A percentile compares a stretch with the other conserved stretches of the same genome.
These are phyloP conservation scores for Apis dorsata DNA, from an alignment of 1,140 invertebrate species.

Conservation along the genomic window DNA sequence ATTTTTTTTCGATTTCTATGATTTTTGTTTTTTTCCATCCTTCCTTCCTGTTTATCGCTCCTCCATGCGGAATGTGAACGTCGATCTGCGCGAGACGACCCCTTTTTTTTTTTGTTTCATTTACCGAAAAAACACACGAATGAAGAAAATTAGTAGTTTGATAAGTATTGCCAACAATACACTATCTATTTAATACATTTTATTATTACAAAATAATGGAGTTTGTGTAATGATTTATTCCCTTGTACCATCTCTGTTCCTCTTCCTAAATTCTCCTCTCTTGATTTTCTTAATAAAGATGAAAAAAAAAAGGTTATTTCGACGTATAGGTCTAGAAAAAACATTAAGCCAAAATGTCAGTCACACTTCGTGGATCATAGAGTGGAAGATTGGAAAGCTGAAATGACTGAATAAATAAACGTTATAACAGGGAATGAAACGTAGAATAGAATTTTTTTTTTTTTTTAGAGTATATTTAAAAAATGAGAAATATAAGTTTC, in stretches of 20 bases:
- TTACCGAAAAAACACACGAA: conserved; percentile 61
- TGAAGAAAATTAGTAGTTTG: conserved; percentile 71
- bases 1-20: conserved; percentile 9
- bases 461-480: too few species aligned
- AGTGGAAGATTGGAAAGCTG: too few species aligned
- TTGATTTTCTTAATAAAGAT: too few species aligned
- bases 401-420: too few species aligned
- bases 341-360: too few species aligned
- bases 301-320: too few species aligned
- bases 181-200: conserved; percentile 80
- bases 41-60: conserved; percentile 23
- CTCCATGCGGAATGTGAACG: background rate
- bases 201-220: conserved; percentile 76
- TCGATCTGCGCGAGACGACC: conserved; percentile 23
- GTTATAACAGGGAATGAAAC: too few species aligned
- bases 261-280: background rate
- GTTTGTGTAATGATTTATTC: conserved; percentile 45
- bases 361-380: too few species aligned
- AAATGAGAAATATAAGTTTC: too few species aligned
- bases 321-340: too few species aligned
- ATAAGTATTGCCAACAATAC: conserved; percentile 78
- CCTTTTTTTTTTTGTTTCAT: conserved; percentile 57
- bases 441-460: too few species aligned
- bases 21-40: conserved; percentile 36
- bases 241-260: conserved; percentile 5